These are phyloP conservation scores for Sminthurinus aureus DNA, from an alignment of 2,888 invertebrate species.

Conservation along the genomic window DNA sequence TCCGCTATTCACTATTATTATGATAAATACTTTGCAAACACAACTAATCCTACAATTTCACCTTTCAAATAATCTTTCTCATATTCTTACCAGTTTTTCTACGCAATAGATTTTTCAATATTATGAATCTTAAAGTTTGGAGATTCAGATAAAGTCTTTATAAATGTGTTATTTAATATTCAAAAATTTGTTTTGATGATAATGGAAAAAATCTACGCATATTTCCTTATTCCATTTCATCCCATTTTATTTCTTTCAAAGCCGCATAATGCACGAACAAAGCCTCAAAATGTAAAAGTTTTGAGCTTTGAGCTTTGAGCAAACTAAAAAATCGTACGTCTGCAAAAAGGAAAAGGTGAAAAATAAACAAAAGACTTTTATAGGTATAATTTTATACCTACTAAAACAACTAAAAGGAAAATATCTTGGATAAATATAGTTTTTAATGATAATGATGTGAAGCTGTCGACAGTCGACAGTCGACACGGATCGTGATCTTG, in stretches of 20 bases:
- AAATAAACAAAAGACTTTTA: neutral
- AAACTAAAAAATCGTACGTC: neutral
- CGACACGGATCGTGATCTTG: neutral
- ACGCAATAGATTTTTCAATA: no score
- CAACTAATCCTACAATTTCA: neutral
- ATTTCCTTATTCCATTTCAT: no score
- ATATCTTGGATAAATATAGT: neutral
- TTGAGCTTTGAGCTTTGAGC: neutral
- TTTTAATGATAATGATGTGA: neutral
- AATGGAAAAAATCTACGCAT: no score
- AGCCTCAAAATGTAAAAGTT: no score
- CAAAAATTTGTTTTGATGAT: no score
- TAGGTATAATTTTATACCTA: neutral
- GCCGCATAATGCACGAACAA: no score
- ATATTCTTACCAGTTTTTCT: no score
- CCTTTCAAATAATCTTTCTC: neutral
- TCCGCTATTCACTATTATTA: no score
- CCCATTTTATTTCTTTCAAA: no score
- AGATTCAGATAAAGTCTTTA: neutral
- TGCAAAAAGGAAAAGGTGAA: neutral
- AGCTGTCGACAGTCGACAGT: no score
- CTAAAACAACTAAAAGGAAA: neutral
- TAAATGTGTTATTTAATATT: no score
- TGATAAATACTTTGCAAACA: conserved; percentile 10
- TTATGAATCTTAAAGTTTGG: no score